Evolutionary conservation across 2,888 invertebrate species (phyloP).

Genomic region (Lithosia quadra): DNA sequence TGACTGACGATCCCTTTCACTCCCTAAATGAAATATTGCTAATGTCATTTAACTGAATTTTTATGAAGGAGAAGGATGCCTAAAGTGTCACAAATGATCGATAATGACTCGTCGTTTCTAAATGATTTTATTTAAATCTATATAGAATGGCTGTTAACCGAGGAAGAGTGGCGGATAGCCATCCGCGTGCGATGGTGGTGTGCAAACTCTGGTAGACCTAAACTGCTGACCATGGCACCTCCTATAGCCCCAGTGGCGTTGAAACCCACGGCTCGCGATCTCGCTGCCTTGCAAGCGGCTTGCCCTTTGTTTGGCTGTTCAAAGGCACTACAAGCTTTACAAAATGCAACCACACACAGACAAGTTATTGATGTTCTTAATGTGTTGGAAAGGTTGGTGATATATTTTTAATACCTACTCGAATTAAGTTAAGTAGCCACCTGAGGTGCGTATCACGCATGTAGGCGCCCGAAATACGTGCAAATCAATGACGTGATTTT

Average conservation of each 20-base stretch:
- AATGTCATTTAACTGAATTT: not conserved
- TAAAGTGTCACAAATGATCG: not conserved
- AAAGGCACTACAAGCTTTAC: constrained; percentile 85
- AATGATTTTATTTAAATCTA: not conserved
- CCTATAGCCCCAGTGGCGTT: constrained; percentile 65
- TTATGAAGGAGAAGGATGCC: not conserved
- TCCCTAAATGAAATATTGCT: not conserved
- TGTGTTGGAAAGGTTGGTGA: constrained; percentile 84
- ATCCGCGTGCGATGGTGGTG: constrained; percentile 78
- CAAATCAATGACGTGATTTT: no score
- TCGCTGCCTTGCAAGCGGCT: constrained; percentile 81
- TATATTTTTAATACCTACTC: not conserved
- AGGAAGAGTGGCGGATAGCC: constrained; percentile 71
- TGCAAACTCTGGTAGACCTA: constrained; percentile 57
- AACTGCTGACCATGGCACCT: constrained; percentile 54
- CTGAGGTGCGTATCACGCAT: no score
- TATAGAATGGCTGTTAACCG: constrained; percentile 75
- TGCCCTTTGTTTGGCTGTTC: constrained; percentile 84
- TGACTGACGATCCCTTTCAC: not conserved
- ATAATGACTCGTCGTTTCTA: not conserved
- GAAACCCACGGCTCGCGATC: constrained; percentile 72
- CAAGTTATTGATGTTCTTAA: constrained; percentile 86
- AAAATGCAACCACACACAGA: constrained; percentile 88
- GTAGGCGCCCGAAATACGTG: no score
- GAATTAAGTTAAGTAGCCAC: not conserved